Percentiles rank a stretch among this genome's conserved stretches.
Evolutionary conservation across 1,140 invertebrate species (phyloP).

Genomic region (Drosophila ercepeae): DNA sequence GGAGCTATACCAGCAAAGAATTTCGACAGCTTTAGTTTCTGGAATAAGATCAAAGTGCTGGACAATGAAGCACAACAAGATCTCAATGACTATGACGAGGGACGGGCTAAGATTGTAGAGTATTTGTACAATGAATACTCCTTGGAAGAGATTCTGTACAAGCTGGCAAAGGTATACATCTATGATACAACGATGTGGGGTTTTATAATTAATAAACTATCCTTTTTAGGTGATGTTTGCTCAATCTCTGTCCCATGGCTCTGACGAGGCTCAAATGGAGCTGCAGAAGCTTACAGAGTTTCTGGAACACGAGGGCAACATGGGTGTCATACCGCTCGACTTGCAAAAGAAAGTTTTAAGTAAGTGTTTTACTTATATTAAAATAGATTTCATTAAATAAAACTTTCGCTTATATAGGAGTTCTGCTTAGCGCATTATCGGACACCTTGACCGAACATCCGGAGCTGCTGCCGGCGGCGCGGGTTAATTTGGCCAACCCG

Average conservation of each 20-base stretch:
- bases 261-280: conserved; percentile 87
- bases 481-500: conserved; percentile 74
- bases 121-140: conserved; percentile 89
- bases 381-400: background rate
- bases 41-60: conserved; percentile 72
- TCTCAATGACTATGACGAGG: conserved; percentile 84
- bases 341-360: conserved; percentile 90
- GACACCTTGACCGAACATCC: conserved; percentile 89
- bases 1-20: conserved; percentile 38
- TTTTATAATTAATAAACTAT: background rate
- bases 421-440: conserved; percentile 88
- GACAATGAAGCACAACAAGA: conserved; percentile 66
- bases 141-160: conserved; percentile 90
- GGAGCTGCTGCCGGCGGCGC: conserved; percentile 85
- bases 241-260: conserved; percentile 87
- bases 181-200: background rate
- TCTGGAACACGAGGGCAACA: conserved; percentile 88
- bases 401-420: conserved; percentile 84
- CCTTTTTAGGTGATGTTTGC: conserved; percentile 87
- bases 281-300: conserved; percentile 89
- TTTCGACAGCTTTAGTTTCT: conserved; percentile 66
- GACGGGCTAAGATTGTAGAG: conserved; percentile 86
- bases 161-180: conserved; percentile 87
- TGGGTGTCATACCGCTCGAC: conserved; percentile 88
- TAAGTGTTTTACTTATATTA: conserved; percentile 69